These are phyloP conservation scores for Eonycteris spelaea DNA, from an alignment of 2,113 vertebrate genomes.

Conservation along the genomic window DNA sequence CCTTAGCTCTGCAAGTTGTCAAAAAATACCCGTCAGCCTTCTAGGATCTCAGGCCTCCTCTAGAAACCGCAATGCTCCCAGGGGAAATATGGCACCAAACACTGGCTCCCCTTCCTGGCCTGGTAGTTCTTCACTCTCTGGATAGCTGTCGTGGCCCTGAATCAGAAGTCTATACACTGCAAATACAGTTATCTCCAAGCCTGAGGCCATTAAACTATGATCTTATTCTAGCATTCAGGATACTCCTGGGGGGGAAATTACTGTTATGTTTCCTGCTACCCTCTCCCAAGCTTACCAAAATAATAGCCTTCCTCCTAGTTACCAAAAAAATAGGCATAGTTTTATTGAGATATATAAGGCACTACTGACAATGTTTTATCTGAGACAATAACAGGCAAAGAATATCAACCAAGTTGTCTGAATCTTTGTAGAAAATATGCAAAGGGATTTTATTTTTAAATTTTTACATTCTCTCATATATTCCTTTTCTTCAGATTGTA, in stretches of 20 bases:
- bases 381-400: conserved; percentile 38
- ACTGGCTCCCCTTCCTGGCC: background rate
- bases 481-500: conserved; percentile 47
- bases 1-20: background rate
- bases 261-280: background rate
- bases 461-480: background rate
- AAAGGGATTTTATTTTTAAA: conserved; percentile 27
- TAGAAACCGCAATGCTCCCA: background rate
- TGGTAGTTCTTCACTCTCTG: background rate
- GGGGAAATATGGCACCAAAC: background rate
- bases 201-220: background rate
- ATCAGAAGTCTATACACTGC: background rate
- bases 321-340: background rate
- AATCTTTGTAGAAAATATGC: conserved; percentile 13
- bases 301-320: background rate
- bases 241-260: background rate
- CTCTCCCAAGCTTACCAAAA: background rate
- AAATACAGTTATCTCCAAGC: background rate
- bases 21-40: background rate
- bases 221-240: background rate
- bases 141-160: background rate
- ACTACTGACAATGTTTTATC: background rate
- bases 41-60: background rate
- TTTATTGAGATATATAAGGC: background rate
- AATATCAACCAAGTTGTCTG: background rate